A percentile compares a stretch with the other conserved stretches of the same genome.
These are phyloP conservation scores for Sebastes reedi DNA, from an alignment of 2,797 vertebrate species.

Conservation along the genomic window DNA sequence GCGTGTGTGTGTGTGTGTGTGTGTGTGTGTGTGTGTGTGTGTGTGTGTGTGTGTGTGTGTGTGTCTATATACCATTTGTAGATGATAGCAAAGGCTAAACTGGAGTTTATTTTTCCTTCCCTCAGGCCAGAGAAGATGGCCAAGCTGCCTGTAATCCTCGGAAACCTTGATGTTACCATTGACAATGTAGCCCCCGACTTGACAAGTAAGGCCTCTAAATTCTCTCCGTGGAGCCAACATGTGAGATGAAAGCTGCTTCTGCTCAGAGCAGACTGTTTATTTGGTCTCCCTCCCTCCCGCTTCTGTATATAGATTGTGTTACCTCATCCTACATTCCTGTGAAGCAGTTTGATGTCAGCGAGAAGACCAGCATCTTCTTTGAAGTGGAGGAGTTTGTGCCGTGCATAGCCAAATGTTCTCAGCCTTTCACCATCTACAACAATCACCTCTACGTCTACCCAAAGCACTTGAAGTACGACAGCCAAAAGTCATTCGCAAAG, in stretches of 20 bases:
- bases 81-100: constrained; percentile 53
- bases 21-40: not conserved
- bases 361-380: constrained; percentile 84
- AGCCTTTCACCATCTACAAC: constrained; percentile 97
- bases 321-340: constrained; percentile 97
- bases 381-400: constrained; percentile 98
- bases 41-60: not conserved
- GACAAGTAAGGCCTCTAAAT: constrained; percentile 86
- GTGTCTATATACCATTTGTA: constrained; percentile 3
- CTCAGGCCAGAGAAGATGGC: constrained; percentile 96
- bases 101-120: constrained; percentile 59
- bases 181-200: constrained; percentile 93
- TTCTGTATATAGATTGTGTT: constrained; percentile 88
- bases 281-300: constrained; percentile 40
- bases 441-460: constrained; percentile 98
- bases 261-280: constrained; percentile 49
- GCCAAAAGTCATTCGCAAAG: constrained; percentile 96
- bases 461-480: constrained; percentile 94
- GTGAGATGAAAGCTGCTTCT: constrained; percentile 35
- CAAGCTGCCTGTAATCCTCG: constrained; percentile 96
- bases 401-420: constrained; percentile 93
- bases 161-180: constrained; percentile 95
- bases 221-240: not conserved
- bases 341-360: constrained; percentile 89
- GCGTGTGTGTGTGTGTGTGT: not conserved